Evolutionary conservation across 2,888 invertebrate species (phyloP), one percentile per base, ranked within the genome.

Genomic region (Diaperis boleti): DNA sequence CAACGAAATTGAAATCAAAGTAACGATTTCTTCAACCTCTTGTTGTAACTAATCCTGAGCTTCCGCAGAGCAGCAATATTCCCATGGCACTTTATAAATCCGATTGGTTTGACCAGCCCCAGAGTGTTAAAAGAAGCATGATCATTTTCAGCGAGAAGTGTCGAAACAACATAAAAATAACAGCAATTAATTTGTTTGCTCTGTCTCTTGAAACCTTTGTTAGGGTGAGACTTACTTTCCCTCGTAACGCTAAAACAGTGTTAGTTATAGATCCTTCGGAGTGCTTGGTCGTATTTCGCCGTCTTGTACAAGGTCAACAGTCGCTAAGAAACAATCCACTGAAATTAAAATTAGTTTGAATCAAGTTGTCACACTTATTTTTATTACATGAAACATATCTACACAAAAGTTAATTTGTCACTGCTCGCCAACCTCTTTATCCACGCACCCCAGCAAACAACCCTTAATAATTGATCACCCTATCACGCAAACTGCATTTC

Each of bases 1-100:
- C 20, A 59, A 63, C 41, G 63, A 63, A 18, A 54, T 63, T 2
- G 47, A 52, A 3, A 13, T 31, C 6, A 59, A 63, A 47, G 63
- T 47, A n/a, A n/a, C n/a, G n/a, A n/a, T n/a, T n/a, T n/a, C n/a
- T n/a, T n/a, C n/a, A n/a, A n/a, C n/a, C 35, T 35, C 13, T 10
- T 11, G 13, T 11, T 14, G 7, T 37, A 13, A 13, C 8, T 37
- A 3, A 37, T 6, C 8, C n/a, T n/a, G n/a, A 11, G 13, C 1
- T 13, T 41, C 15, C n/a, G 10, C 41, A 41, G 41, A 17, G 17
- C 7, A 13, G 18, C 15, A n/a, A 15, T 1, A 41, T 41, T n/a
- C 41, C 41, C 1, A 15, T 17, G 14, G 15, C 41, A 15, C 5
- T 15, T 6, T 41, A 17, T 18, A 41, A 41, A 18, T 41, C 41